These are phyloP conservation scores for Hydrolagus colliei DNA, from an alignment of 2,797 vertebrate genomes.

Conservation along the genomic window DNA sequence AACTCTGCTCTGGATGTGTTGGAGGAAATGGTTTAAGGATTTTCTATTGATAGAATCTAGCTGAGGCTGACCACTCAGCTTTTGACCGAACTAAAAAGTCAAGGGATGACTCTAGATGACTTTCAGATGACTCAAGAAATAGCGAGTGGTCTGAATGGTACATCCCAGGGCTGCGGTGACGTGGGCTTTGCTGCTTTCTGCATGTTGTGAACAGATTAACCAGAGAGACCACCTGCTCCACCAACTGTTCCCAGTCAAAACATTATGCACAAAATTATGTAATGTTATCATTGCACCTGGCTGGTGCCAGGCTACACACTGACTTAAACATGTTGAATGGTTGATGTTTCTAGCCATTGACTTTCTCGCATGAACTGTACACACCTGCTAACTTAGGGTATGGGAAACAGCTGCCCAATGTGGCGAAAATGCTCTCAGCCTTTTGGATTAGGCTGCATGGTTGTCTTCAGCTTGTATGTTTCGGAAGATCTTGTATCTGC, in stretches of 20 bases:
- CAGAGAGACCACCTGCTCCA: constrained; percentile 1
- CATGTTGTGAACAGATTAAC: constrained; percentile 4
- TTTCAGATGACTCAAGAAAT: not conserved
- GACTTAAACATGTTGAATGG: not conserved
- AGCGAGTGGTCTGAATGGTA: not conserved
- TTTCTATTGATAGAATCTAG: not conserved
- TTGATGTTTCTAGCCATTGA: not conserved
- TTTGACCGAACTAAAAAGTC: not conserved
- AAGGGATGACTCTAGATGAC: not conserved
- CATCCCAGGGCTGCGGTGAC: not conserved
- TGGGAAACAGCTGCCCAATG: no score
- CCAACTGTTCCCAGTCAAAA: constrained; percentile 9
- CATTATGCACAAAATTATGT: not conserved
- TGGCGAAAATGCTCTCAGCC: no score
- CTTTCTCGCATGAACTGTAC: no score
- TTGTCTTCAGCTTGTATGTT: no score
- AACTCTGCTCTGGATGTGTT: no score
- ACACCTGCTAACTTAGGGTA: no score
- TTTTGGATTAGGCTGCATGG: no score
- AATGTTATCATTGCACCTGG: not conserved
- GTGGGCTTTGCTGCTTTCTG: not conserved
- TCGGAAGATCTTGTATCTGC: no score
- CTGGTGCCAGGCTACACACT: not conserved
- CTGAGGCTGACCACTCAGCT: not conserved
- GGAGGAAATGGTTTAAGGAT: not conserved